phyloP scores from a whole-genome alignment of 64 coral and sea anemone species.

The Trachythela sp. region DNA sequence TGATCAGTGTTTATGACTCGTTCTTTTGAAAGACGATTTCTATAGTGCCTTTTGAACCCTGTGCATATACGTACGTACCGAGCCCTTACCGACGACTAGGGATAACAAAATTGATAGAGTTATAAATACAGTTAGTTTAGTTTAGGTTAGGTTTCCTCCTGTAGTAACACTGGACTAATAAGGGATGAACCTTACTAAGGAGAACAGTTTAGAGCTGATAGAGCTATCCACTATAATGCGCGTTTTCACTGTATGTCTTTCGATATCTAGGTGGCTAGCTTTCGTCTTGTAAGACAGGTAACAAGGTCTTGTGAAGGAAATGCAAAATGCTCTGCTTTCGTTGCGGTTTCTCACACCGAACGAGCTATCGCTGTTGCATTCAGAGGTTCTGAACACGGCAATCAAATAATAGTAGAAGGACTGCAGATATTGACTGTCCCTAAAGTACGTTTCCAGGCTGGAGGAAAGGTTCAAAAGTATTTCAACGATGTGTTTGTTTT shows the following conservation, averaged over 20 bases:
- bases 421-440: not conserved
- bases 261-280: not conserved
- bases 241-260: not conserved
- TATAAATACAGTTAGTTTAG: too few relatives aligned
- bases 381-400: not conserved
- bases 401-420: not conserved
- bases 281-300: not conserved
- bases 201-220: not conserved
- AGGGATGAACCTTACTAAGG: not conserved
- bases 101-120: too few relatives aligned
- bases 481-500: constrained; percentile 19
- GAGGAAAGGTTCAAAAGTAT: constrained; percentile 24
- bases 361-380: constrained; percentile 28
- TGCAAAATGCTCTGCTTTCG: constrained; percentile 12
- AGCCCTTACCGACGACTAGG: too few relatives aligned
- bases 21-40: too few relatives aligned
- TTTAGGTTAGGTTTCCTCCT: too few relatives aligned
- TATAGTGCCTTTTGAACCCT: too few relatives aligned
- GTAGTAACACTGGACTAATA: too few relatives aligned
- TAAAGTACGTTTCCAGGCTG: constrained; percentile 10
- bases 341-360: constrained; percentile 5
- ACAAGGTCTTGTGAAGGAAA: not conserved
- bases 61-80: too few relatives aligned
- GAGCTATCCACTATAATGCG: not conserved
- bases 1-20: too few relatives aligned